phyloP scores from a whole-genome alignment of 2,888 invertebrate genomes.

The Galerucella pusilla region DNA sequence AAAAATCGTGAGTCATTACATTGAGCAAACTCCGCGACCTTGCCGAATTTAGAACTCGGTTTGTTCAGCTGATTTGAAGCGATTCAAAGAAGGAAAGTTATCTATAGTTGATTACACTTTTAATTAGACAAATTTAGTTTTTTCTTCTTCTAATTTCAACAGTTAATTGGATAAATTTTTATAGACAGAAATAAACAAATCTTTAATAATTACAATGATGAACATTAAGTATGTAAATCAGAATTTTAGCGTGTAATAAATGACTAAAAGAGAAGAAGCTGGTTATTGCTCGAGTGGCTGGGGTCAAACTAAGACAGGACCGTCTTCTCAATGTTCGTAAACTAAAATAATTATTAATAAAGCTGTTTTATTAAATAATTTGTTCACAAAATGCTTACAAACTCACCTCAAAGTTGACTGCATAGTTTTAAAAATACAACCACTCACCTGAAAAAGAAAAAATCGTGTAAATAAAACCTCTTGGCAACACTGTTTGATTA shows the following conservation, averaged over 20 bases:
- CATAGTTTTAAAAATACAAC: too few species aligned
- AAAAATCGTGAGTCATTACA: conserved; percentile 6
- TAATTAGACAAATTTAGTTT: conserved; percentile 1
- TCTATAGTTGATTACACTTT: conserved; percentile 14
- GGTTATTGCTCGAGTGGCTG: too few species aligned
- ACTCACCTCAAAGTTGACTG: too few species aligned
- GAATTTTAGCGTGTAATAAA: background rate
- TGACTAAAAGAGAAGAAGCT: too few species aligned
- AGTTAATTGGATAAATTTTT: background rate
- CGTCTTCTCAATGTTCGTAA: too few species aligned
- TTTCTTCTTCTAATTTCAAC: background rate
- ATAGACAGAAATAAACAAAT: background rate
- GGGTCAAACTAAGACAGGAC: too few species aligned
- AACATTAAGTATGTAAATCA: background rate
- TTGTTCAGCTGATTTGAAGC: background rate
- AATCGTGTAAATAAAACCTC: too few species aligned
- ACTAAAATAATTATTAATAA: too few species aligned
- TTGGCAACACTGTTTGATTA: too few species aligned
- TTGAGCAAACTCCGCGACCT: conserved; percentile 9
- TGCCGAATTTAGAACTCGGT: conserved; percentile 11
- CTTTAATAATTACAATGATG: background rate
- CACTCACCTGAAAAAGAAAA: too few species aligned
- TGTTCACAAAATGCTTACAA: too few species aligned
- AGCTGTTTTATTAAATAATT: too few species aligned
- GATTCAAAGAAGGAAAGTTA: conserved; percentile 11